Evolutionary conservation across 1,140 invertebrate genomes (phyloP).

Genomic region (Magallana ariakensis): DNA sequence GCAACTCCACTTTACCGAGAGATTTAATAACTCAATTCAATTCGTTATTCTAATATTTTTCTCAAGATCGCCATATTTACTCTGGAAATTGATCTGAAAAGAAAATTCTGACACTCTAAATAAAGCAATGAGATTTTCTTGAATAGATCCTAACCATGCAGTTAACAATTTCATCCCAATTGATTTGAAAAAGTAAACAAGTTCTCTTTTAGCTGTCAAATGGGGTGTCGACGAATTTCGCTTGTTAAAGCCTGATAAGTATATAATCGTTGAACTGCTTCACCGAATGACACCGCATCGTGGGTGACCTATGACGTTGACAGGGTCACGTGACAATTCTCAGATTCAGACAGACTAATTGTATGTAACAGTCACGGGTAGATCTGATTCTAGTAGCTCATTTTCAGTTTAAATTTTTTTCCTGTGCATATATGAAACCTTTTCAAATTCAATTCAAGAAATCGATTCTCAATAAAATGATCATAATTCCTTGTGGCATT

Average conservation of each 20-base stretch:
- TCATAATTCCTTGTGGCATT: not conserved
- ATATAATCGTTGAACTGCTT: constrained; percentile 34
- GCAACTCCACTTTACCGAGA: not conserved
- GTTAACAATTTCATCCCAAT: constrained; percentile 39
- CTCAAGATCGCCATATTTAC: constrained; percentile 20
- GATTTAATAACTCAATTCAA: constrained; percentile 19
- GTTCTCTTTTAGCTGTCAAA: constrained; percentile 44
- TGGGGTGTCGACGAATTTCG: not conserved
- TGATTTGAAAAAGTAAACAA: constrained; percentile 49
- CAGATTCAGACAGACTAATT: constrained; percentile 31
- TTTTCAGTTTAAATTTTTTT: constrained; percentile 24
- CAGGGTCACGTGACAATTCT: not conserved
- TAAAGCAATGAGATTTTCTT: constrained; percentile 21
- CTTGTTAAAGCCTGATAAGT: constrained; percentile 27
- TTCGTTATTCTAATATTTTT: constrained; percentile 30
- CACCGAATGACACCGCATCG: constrained; percentile 40
- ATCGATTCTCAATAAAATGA: not conserved
- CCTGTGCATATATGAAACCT: constrained; percentile 2
- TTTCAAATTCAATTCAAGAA: constrained; percentile 13
- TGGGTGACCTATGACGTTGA: constrained; percentile 43
- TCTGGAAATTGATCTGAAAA: constrained; percentile 38
- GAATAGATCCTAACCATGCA: constrained; percentile 3
- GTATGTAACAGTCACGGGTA: not conserved
- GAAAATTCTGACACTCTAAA: constrained; percentile 32
- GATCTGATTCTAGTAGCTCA: not conserved